phyloP scores from a whole-genome alignment of 2,113 vertebrate species.

The Hippolais icterina region DNA sequence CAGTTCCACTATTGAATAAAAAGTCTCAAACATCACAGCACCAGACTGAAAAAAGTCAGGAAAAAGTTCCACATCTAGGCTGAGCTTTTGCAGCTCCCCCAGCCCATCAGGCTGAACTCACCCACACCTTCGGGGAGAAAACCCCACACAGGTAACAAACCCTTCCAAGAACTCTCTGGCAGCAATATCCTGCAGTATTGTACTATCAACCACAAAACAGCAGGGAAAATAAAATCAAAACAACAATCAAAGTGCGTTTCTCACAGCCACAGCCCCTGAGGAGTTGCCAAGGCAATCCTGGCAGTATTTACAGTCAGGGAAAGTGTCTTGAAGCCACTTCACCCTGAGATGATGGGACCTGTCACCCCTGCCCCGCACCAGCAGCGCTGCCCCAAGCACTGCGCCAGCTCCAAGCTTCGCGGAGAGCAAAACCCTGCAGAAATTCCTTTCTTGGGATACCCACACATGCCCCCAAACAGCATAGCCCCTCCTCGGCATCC shows the following conservation, averaged over 20 bases:
- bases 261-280: rapidly evolving
- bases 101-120: neutral
- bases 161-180: neutral
- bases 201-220: neutral
- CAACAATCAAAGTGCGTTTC: neutral
- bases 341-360: rapidly evolving
- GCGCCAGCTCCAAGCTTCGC: neutral
- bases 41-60: neutral
- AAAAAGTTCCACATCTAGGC: neutral
- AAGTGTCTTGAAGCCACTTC: rapidly evolving
- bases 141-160: neutral
- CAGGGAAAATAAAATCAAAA: neutral
- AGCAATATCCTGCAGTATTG: neutral
- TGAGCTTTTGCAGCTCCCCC: neutral
- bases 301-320: neutral
- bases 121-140: neutral
- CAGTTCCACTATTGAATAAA: neutral
- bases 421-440: neutral
- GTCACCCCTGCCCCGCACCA: rapidly evolving
- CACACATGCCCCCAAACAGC: rapidly evolving
- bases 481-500: neutral
- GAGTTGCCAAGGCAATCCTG: neutral
- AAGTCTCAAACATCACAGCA: neutral
- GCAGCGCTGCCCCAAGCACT: neutral
- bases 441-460: neutral